Percentiles rank a stretch among this genome's conserved stretches.
Evolutionary conservation across 2,113 vertebrate species (phyloP).

Genomic region (Oncorhynchus gorbuscha): DNA sequence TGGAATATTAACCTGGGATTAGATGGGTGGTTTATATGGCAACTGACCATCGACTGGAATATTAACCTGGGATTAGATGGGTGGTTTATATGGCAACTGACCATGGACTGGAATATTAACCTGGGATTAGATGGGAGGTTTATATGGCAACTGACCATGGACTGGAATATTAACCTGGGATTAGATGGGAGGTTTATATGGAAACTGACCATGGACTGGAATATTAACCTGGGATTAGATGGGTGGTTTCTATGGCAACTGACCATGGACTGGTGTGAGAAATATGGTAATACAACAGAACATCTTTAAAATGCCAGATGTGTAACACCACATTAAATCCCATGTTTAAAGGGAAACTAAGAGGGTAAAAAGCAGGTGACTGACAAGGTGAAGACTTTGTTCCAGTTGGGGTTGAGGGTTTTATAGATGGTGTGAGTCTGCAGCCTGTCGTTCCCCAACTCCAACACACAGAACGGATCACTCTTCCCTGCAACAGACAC

Average conservation of each 20-base stretch:
- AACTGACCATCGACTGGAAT: too few species aligned
- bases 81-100: too few species aligned
- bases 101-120: too few species aligned
- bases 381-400: slow-evolving; percentile 95
- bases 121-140: too few species aligned
- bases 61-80: too few species aligned
- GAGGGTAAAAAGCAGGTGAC: slow-evolving; percentile 55
- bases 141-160: too few species aligned
- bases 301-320: too few species aligned
- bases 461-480: slow-evolving; percentile 93
- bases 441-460: slow-evolving; percentile 89
- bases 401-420: slow-evolving; percentile 94
- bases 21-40: too few species aligned
- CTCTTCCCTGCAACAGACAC: slow-evolving; percentile 84
- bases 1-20: too few species aligned
- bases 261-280: not conserved
- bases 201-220: not conserved
- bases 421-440: slow-evolving; percentile 94
- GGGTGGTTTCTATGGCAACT: not conserved
- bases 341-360: not conserved
- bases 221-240: not conserved
- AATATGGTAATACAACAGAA: not conserved
- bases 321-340: not conserved
- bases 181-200: too few species aligned
- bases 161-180: too few species aligned